Evolutionary conservation across 2,888 invertebrate species (phyloP).

Genomic region (Plebejus melissa): DNA sequence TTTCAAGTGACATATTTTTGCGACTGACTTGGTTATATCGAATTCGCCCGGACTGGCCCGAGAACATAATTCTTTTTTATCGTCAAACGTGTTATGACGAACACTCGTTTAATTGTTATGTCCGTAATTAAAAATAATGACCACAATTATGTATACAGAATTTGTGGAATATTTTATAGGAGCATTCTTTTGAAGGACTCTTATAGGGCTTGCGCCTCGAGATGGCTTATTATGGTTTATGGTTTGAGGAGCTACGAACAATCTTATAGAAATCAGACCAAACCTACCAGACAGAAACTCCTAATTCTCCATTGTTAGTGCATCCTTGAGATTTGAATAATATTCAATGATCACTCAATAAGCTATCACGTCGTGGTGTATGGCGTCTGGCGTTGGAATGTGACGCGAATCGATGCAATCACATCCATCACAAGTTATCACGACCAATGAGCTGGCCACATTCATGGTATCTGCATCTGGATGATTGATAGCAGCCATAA

Average conservation of each 20-base stretch:
- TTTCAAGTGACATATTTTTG: conserved; percentile 23
- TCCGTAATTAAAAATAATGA: conserved; percentile 14
- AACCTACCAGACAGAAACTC: background rate
- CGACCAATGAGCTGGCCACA: background rate
- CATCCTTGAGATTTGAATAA: background rate
- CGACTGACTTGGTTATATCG: background rate
- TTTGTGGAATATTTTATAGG: background rate
- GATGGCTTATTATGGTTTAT: background rate
- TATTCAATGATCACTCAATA: background rate
- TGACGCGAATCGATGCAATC: conserved; percentile 29
- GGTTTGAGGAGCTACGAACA: background rate
- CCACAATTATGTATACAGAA: background rate
- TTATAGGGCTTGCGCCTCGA: background rate
- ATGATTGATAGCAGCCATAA: conserved; percentile 12
- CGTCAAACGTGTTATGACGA: conserved; percentile 8
- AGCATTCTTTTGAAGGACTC: background rate
- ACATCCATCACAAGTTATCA: conserved; percentile 27
- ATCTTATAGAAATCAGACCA: background rate
- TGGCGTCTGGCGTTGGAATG: conserved; percentile 14
- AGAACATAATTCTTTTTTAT: conserved; percentile 15
- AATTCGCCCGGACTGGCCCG: background rate
- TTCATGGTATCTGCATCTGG: conserved; percentile 10
- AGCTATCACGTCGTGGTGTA: background rate
- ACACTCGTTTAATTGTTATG: conserved; percentile 18
- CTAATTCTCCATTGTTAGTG: background rate